Evolutionary conservation across 2,113 vertebrate species (phyloP).

Genomic region (Protobothrops flavoviridis): DNA sequence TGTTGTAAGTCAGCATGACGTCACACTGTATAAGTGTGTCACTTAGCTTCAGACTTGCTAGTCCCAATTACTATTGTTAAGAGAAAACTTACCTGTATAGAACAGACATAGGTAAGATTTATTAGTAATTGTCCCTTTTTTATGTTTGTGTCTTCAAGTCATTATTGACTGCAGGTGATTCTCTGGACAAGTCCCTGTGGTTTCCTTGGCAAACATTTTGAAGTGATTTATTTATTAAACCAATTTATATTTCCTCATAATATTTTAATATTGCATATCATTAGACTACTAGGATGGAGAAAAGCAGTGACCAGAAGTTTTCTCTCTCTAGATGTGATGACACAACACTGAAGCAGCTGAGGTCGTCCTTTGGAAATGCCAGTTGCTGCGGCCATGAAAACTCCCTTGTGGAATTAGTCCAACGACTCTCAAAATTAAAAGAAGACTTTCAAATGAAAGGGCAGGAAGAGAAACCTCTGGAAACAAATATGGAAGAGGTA

Average conservation of each 20-base stretch:
- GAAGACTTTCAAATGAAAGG: conserved; percentile 78
- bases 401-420: conserved; percentile 67
- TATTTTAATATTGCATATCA: neutral
- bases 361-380: conserved; percentile 64
- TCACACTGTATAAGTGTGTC: neutral
- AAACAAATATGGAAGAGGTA: conserved; percentile 80
- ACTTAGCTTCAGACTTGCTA: neutral
- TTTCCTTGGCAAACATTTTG: neutral
- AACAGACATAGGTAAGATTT: neutral
- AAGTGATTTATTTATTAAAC: neutral
- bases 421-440: conserved; percentile 66
- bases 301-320: neutral
- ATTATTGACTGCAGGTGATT: neutral
- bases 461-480: conserved; percentile 55
- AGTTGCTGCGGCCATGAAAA: conserved; percentile 59
- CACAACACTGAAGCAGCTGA: conserved; percentile 70
- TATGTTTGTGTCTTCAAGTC: neutral
- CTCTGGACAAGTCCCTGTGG: neutral
- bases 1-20: neutral
- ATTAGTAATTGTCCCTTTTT: neutral
- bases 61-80: neutral
- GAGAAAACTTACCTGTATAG: neutral
- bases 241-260: neutral
- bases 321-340: conserved; percentile 76
- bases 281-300: neutral